Evolutionary conservation across 2,113 vertebrate species (phyloP).

Genomic region (Symphodus melops): DNA sequence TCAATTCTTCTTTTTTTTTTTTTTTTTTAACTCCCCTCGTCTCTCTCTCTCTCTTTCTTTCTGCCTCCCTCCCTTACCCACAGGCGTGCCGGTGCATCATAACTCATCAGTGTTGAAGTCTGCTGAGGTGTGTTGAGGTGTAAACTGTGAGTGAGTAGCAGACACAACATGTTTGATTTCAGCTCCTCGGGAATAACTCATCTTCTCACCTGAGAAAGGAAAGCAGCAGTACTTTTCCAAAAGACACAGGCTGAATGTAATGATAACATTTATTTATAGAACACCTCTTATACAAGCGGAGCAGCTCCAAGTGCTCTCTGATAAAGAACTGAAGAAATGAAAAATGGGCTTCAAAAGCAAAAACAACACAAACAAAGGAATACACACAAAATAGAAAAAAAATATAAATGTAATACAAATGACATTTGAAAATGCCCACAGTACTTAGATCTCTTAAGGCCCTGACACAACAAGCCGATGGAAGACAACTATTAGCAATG

Average conservation of each 20-base stretch:
- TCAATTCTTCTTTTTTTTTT: background rate
- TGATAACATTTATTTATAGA: background rate
- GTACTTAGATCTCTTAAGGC: no score
- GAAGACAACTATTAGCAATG: no score
- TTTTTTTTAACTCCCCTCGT: background rate
- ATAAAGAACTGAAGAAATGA: background rate
- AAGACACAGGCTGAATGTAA: background rate
- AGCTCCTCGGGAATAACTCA: conserved; percentile 51
- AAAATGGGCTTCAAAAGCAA: background rate
- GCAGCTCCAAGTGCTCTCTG: background rate
- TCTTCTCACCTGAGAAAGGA: conserved; percentile 18
- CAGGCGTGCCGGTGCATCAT: conserved; percentile 71
- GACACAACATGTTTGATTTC: conserved; percentile 70
- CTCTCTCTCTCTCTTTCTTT: background rate
- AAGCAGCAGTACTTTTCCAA: conserved; percentile 53
- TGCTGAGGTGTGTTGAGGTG: conserved; percentile 70
- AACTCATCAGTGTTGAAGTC: conserved; percentile 70
- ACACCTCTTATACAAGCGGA: background rate
- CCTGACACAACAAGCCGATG: no score
- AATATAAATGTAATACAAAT: no score
- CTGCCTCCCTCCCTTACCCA: conserved; percentile 44
- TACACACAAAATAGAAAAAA: no score
- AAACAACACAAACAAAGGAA: no score
- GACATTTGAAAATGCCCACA: no score
- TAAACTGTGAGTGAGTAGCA: conserved; percentile 65